phyloP scores from a whole-genome alignment of 1,140 invertebrate species.

The Zaprionus davidi region DNA sequence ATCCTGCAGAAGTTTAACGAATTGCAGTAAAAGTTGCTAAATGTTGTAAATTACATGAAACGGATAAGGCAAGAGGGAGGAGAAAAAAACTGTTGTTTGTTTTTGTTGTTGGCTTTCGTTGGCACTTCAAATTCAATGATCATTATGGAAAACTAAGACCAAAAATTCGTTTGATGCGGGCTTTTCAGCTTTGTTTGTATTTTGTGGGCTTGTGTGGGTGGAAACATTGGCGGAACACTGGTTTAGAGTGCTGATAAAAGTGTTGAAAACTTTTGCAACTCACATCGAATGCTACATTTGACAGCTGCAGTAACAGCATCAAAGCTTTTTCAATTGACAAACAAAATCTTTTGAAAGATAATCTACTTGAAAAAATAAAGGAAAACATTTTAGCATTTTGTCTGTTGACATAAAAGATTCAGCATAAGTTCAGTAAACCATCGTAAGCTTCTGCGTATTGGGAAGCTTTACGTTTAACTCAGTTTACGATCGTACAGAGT shows the following conservation, averaged over 20 bases:
- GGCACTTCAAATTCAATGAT: slow-evolving; percentile 58
- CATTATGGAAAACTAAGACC: slow-evolving; percentile 61
- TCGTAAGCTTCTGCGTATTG: no score
- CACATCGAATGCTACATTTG: background rate
- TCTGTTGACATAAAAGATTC: background rate
- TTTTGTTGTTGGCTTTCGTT: slow-evolving; percentile 6
- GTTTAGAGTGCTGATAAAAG: slow-evolving; percentile 13
- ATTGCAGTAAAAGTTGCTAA: slow-evolving; percentile 45
- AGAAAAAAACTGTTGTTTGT: background rate
- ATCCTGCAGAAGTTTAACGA: slow-evolving; percentile 45
- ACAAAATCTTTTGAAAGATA: background rate
- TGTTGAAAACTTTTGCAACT: background rate
- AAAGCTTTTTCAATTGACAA: background rate
- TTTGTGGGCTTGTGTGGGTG: slow-evolving; percentile 4
- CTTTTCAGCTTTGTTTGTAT: slow-evolving; percentile 20
- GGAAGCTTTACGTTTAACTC: background rate
- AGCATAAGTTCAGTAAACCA: no score
- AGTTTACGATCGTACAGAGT: background rate
- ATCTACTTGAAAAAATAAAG: background rate
- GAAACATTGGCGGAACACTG: slow-evolving; percentile 16
- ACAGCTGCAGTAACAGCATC: background rate
- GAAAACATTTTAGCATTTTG: background rate
- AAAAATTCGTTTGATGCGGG: slow-evolving; percentile 62
- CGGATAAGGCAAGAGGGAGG: slow-evolving; percentile 18
- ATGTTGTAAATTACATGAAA: slow-evolving; percentile 52